Conservation (phyloP, 2,113 vertebrate species). For the Bubo blakistoni region DNA sequence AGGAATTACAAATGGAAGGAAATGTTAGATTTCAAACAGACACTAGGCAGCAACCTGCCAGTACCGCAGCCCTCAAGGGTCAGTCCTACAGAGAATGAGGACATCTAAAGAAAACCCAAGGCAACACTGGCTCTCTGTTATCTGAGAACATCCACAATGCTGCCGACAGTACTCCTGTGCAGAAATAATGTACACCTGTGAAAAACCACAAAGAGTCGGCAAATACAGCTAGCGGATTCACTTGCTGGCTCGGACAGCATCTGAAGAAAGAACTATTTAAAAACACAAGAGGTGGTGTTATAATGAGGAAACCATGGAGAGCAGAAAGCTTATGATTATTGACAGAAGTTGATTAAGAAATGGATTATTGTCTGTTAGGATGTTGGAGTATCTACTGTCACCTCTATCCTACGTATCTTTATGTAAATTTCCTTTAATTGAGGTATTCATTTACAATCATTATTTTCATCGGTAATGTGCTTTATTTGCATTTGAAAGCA, state of each 20-base stretch:
- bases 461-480: conserved; percentile 54
- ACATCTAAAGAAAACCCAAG: conserved; percentile 63
- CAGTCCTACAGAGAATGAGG: conserved; percentile 44
- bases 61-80: conserved; percentile 45
- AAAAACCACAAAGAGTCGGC: conserved; percentile 47
- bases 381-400: background rate
- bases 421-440: conserved; percentile 61
- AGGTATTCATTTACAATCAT: conserved; percentile 46
- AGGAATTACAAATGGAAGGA: conserved; percentile 60
- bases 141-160: conserved; percentile 57
- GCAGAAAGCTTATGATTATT: conserved; percentile 58
- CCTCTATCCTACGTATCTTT: background rate
- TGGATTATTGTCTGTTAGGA: conserved; percentile 52
- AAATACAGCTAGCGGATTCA: conserved; percentile 8
- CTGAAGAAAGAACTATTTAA: conserved; percentile 64
- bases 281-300: conserved; percentile 66
- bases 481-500: conserved; percentile 64
- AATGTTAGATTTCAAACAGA: conserved; percentile 52
- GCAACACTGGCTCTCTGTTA: conserved; percentile 39
- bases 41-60: conserved; percentile 42
- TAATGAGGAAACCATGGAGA: conserved; percentile 67
- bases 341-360: conserved; percentile 62
- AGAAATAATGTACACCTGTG: conserved; percentile 46
- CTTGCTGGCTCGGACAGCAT: conserved; percentile 25
- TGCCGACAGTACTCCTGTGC: background rate